Percentiles rank a stretch among this genome's conserved stretches.
phyloP scores from a whole-genome alignment of 2,113 vertebrate species.

The Theristicus caerulescens region DNA sequence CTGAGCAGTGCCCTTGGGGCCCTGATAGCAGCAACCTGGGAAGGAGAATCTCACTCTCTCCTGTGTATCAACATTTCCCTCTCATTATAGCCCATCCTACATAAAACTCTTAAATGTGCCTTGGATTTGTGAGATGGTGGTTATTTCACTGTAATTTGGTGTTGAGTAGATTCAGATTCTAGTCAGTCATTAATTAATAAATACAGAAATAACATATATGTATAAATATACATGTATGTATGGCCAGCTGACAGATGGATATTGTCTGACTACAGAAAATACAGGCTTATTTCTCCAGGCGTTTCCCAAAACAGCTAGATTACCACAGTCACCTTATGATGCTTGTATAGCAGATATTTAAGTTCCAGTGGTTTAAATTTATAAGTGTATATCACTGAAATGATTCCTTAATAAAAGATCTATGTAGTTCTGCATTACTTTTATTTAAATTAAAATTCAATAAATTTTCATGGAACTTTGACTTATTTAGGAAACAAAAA shows the following conservation, averaged over 20 bases:
- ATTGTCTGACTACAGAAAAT: background rate
- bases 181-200: background rate
- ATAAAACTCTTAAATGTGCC: background rate
- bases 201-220: fast-evolving
- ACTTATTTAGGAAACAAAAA: background rate
- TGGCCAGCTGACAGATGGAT: background rate
- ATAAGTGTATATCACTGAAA: background rate
- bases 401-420: background rate
- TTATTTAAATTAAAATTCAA: background rate
- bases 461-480: background rate
- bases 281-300: background rate
- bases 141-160: background rate
- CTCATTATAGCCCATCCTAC: background rate
- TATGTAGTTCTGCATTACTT: background rate
- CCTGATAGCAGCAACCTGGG: no score
- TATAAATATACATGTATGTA: no score
- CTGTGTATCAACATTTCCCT: background rate
- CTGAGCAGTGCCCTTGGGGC: no score
- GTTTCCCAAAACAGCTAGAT: background rate
- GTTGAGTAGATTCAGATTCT: background rate
- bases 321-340: background rate
- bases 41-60: background rate
- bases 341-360: background rate
- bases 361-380: background rate
- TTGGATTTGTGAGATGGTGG: background rate